Base-by-base conservation (phyloP, 2,113 vertebrate genomes). In the Podilymbus podiceps region DNA sequence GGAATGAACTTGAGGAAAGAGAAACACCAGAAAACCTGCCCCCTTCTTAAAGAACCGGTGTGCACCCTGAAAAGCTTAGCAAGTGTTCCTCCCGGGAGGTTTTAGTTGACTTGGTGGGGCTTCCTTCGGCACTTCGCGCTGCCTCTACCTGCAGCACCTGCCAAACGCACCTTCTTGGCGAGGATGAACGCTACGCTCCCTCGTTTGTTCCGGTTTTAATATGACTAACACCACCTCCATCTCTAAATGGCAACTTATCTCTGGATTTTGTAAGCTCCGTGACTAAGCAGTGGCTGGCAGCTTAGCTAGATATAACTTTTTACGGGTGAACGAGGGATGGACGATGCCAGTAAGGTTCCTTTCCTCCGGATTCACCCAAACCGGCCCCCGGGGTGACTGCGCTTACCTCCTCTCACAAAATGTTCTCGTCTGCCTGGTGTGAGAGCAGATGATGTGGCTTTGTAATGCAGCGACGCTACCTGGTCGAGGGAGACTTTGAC, bases 381-480 rank as follows among this genome's bases (percentile, higher is more conserved):
- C 3, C 53, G 42, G 8, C 5, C 24, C 23, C 25, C 8, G 33
- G 56, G 11, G n/a, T 12, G 17, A 16, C 27, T 59, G 7, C 0
- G 0, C 55, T 81, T n/a, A 28, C 19, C 52, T 24, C 17, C 19
- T 21, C 1, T 22, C 40, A 52, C 35, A 38, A 14, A 9, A 46
- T 15, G 12, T 28, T 94, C 22, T 35, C 4, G 0, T n/a, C 44
- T 76, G 47, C 9, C 49, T 64, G 81, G 28, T 31, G 46, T 7
- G 6, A 33, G 28, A 53, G 59, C 33, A 44, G 68, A 35, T 12
- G 49, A 63, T 3, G 22, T 19, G 27, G 12, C n/a, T 77, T 62
- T 0, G 0, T n/a, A 40, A 30, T 5, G 33, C 40, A 49, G 22
- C 30, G 17, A 27, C 0, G 0, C 8, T 38, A 8, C 15, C 9